These are phyloP conservation scores for Slavum lentiscoides DNA, from an alignment of 2,888 invertebrate genomes.

Conservation along the genomic window DNA sequence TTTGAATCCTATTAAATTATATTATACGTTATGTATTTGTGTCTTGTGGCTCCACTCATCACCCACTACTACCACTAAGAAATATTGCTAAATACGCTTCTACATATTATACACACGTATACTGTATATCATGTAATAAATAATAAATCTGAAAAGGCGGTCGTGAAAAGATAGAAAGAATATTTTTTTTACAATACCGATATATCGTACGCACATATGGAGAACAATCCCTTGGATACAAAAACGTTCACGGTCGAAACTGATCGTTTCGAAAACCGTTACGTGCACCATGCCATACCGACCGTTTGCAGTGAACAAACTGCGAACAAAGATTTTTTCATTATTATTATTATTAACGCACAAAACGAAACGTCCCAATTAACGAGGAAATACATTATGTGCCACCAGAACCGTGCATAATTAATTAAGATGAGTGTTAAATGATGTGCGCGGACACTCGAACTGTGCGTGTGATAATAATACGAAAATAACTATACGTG, in stretches of 20 bases:
- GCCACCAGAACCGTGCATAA: conserved; percentile 22
- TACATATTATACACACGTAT: too few species aligned
- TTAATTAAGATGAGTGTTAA: conserved; percentile 20
- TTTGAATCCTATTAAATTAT: too few species aligned
- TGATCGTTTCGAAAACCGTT: conserved; percentile 29
- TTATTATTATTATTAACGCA: not conserved
- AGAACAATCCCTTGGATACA: conserved; percentile 8
- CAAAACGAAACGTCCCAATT: conserved; percentile 9
- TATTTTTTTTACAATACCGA: not conserved
- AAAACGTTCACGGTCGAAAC: conserved; percentile 36
- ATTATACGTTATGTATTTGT: too few species aligned
- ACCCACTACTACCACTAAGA: too few species aligned
- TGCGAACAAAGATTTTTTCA: conserved; percentile 16
- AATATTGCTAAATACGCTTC: too few species aligned
- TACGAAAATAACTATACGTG: not conserved
- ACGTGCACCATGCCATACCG: not conserved
- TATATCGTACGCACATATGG: not conserved
- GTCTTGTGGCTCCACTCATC: too few species aligned
- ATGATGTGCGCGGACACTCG: conserved; percentile 16
- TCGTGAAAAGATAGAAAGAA: too few species aligned
- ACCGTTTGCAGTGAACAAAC: conserved; percentile 32
- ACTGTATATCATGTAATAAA: too few species aligned
- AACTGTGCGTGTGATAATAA: not conserved
- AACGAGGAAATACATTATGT: conserved; percentile 12
- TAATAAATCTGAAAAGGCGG: too few species aligned